A percentile compares a stretch with the other conserved stretches of the same genome.
These are phyloP conservation scores for Nasonia vitripennis DNA, from an alignment of 1,140 invertebrate species.

Conservation along the genomic window DNA sequence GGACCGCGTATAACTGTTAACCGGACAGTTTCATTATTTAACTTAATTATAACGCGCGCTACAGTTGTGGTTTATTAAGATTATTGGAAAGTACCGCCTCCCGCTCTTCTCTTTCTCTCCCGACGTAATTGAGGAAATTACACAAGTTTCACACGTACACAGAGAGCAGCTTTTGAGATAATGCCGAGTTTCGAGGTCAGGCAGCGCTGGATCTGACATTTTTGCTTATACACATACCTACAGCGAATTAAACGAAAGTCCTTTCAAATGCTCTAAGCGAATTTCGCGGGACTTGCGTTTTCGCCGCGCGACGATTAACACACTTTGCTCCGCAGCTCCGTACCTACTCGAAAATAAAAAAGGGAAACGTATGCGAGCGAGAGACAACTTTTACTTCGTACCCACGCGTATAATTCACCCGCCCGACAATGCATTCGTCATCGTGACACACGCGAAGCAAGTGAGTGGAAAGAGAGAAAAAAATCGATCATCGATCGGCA, in stretches of 20 bases:
- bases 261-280: not conserved
- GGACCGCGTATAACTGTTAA: not conserved
- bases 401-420: too few species aligned
- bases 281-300: not conserved
- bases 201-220: not conserved
- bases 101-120: not conserved
- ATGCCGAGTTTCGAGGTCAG: slow-evolving; percentile 26
- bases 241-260: slow-evolving; percentile 7
- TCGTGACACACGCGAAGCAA: not conserved
- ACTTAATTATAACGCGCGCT: not conserved
- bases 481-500: not conserved
- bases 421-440: too few species aligned
- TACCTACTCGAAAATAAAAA: not conserved
- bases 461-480: not conserved
- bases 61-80: slow-evolving; percentile 1
- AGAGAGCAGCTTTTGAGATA: not conserved
- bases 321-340: not conserved
- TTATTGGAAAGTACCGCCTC: slow-evolving; percentile 4
- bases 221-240: not conserved
- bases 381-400: not conserved
- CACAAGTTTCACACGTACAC: slow-evolving; percentile 25
- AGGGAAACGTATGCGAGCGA: too few species aligned
- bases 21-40: not conserved
- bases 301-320: slow-evolving; percentile 20
- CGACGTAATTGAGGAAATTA: slow-evolving; percentile 23